Evolutionary conservation across 2,888 invertebrate genomes (phyloP).

Genomic region (Drosophila kokeensis): DNA sequence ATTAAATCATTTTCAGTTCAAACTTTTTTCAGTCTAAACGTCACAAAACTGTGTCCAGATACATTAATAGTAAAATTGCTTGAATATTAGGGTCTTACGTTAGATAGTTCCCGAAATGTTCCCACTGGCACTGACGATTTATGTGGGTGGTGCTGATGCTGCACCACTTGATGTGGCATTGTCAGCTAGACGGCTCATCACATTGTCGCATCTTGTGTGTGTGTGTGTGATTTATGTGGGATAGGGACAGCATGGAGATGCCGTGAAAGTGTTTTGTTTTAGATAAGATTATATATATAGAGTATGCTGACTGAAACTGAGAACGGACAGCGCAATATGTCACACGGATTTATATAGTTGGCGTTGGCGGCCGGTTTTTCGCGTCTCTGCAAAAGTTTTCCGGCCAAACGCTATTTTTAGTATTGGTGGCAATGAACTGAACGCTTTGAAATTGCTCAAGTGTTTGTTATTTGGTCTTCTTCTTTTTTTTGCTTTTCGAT

Average conservation of each 20-base stretch:
- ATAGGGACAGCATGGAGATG: slow-evolving; percentile 42
- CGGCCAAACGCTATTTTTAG: slow-evolving; percentile 56
- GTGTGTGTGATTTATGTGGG: slow-evolving; percentile 62
- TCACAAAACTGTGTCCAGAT: slow-evolving; percentile 9
- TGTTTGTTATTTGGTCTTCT: slow-evolving; percentile 1
- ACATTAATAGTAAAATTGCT: slow-evolving; percentile 13
- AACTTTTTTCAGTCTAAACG: not conserved
- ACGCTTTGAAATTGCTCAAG: slow-evolving; percentile 38
- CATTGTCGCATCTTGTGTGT: slow-evolving; percentile 31
- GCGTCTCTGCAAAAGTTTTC: slow-evolving; percentile 63
- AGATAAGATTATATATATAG: slow-evolving; percentile 74
- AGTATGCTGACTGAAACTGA: slow-evolving; percentile 18
- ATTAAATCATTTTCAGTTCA: slow-evolving; percentile 13
- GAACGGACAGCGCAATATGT: slow-evolving; percentile 68
- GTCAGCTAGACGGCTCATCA: slow-evolving; percentile 64
- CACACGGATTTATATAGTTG: slow-evolving; percentile 73
- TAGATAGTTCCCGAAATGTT: slow-evolving; percentile 27
- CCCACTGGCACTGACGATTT: slow-evolving; percentile 23
- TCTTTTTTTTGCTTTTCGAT: slow-evolving; percentile 20
- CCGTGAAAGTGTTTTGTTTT: slow-evolving; percentile 72
- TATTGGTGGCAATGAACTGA: slow-evolving; percentile 73
- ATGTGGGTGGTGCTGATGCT: slow-evolving; percentile 58
- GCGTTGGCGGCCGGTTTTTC: slow-evolving; percentile 36
- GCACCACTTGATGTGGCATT: slow-evolving; percentile 71
- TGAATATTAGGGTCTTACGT: slow-evolving; percentile 13